These are phyloP conservation scores for Protula sp. DNA, from an alignment of 2,888 invertebrate genomes.

Conservation along the genomic window DNA sequence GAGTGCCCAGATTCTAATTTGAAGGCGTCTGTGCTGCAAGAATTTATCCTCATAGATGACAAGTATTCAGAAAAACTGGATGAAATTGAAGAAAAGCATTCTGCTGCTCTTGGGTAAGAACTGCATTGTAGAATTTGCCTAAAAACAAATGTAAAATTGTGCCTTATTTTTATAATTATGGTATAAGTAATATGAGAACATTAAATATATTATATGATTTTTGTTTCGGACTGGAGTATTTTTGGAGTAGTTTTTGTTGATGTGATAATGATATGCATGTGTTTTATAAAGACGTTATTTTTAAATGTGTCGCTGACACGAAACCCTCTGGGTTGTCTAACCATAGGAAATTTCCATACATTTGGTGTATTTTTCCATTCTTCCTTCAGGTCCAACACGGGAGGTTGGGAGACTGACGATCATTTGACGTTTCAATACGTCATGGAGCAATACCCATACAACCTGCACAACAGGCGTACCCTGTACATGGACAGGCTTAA, in stretches of 20 bases:
- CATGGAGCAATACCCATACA: constrained; percentile 44
- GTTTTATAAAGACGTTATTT: too few species aligned
- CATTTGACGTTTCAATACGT: constrained; percentile 42
- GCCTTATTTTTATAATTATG: too few species aligned
- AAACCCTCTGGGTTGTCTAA: too few species aligned
- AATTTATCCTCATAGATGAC: constrained; percentile 48
- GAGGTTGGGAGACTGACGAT: constrained; percentile 46
- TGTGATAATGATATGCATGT: too few species aligned
- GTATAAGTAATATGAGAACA: too few species aligned
- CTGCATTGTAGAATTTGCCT: too few species aligned
- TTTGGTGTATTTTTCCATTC: too few species aligned
- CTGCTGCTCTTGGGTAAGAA: constrained; percentile 36
- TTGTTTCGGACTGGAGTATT: too few species aligned
- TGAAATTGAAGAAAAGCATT: constrained; percentile 36
- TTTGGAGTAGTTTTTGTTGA: too few species aligned
- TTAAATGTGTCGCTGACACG: too few species aligned
- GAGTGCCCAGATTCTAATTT: constrained; percentile 44
- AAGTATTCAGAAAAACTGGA: constrained; percentile 39
- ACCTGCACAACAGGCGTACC: constrained; percentile 40
- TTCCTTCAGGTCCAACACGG: constrained; percentile 21
- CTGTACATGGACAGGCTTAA: constrained; percentile 44
- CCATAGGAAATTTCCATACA: too few species aligned
- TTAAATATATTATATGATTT: too few species aligned
- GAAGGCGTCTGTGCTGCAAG: constrained; percentile 43
- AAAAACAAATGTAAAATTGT: neutral